Conservation (phyloP, 2,888 invertebrate species). For the Pomacea canaliculata region DNA sequence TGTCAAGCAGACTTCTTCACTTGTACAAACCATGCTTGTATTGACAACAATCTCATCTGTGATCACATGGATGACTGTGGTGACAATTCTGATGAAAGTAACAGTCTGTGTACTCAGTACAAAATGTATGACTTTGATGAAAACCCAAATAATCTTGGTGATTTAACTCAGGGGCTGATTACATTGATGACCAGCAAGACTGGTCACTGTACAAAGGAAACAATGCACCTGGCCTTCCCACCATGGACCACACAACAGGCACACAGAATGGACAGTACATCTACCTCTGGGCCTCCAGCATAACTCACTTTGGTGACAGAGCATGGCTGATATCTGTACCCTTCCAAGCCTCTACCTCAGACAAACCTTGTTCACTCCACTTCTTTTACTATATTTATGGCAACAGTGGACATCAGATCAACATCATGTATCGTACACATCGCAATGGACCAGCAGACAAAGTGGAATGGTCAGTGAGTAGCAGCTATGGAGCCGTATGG, state of each 20-base stretch:
- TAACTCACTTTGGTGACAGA: conserved; percentile 43
- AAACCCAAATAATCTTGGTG: conserved; percentile 31
- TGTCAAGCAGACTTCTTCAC: conserved; percentile 46
- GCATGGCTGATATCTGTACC: conserved; percentile 53
- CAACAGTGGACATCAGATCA: conserved; percentile 44
- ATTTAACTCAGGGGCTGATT: conserved; percentile 46
- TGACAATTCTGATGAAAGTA: conserved; percentile 60
- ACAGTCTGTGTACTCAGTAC: conserved; percentile 42
- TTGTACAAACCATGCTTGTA: conserved; percentile 59
- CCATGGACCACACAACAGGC: conserved; percentile 55
- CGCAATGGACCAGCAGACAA: conserved; percentile 52
- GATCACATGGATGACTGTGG: conserved; percentile 65
- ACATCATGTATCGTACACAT: conserved; percentile 49
- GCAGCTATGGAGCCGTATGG: conserved; percentile 61
- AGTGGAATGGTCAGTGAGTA: conserved; percentile 35
- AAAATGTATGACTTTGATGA: conserved; percentile 52
- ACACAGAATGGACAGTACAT: conserved; percentile 52
- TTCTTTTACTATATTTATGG: conserved; percentile 64
- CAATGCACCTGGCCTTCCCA: conserved; percentile 43
- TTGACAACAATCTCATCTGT: conserved; percentile 46
- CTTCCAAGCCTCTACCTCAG: conserved; percentile 37
- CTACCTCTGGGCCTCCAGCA: conserved; percentile 53
- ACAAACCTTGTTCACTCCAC: conserved; percentile 40
- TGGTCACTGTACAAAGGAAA: conserved; percentile 44
- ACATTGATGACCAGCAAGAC: conserved; percentile 55